Evolutionary conservation across 2,797 vertebrate genomes (phyloP).

Genomic region (Sternotherus odoratus): DNA sequence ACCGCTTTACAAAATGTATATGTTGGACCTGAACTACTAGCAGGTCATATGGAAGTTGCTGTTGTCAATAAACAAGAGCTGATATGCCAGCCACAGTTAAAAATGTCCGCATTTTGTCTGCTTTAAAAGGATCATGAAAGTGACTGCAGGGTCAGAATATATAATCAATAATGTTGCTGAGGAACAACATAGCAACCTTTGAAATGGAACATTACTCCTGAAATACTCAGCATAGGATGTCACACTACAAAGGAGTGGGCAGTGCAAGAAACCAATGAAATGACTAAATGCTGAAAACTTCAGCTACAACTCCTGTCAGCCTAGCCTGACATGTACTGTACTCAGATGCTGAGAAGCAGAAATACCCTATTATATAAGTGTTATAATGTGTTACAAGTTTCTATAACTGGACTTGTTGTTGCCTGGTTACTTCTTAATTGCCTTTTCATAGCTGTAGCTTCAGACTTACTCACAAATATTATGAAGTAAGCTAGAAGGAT

Average conservation of each 20-base stretch:
- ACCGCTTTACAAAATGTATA: not conserved
- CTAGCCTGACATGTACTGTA: not conserved
- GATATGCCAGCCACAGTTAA: not conserved
- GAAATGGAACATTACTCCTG: not conserved
- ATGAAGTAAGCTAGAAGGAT: not conserved
- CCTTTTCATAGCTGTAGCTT: not conserved
- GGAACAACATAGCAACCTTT: not conserved
- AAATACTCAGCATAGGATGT: not conserved
- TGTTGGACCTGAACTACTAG: not conserved
- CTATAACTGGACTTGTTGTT: conserved; percentile 11
- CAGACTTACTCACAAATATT: not conserved
- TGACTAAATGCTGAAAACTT: not conserved
- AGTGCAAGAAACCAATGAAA: not conserved
- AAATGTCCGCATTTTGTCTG: not conserved
- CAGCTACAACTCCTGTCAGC: not conserved
- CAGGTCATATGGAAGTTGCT: not conserved
- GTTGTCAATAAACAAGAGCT: not conserved
- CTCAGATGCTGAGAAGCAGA: not conserved
- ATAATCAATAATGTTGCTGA: not conserved
- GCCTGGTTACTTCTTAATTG: conserved; percentile 43
- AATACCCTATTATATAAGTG: not conserved
- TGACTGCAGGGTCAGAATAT: not conserved
- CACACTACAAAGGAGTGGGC: not conserved
- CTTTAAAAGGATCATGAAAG: not conserved
- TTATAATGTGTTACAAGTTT: not conserved